Evolutionary conservation across 2,797 vertebrate genomes (phyloP).

Genomic region (Gambelia wislizenii): DNA sequence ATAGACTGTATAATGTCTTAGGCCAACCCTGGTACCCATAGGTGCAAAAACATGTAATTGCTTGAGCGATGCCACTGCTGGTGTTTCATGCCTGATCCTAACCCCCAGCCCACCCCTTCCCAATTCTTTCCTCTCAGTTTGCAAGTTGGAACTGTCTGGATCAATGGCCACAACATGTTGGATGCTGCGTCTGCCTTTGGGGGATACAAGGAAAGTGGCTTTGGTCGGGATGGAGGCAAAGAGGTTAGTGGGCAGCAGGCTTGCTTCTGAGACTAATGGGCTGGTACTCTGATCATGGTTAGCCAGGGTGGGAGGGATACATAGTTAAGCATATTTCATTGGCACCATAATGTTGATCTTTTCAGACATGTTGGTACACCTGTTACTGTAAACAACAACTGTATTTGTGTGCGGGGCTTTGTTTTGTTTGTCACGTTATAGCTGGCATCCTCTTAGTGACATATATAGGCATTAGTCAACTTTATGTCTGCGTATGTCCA

Average conservation of each 20-base stretch:
- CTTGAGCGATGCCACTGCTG: neutral
- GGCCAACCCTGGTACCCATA: neutral
- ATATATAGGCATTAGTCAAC: too few relatives aligned
- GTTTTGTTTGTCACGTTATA: too few relatives aligned
- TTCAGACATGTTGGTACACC: neutral
- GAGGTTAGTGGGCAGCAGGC: conserved; percentile 77
- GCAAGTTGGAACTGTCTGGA: conserved; percentile 86
- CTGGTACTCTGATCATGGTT: neutral
- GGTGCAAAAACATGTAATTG: neutral
- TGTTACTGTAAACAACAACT: neutral
- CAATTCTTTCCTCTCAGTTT: conserved; percentile 74
- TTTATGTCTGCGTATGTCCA: too few relatives aligned
- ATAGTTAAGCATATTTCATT: neutral
- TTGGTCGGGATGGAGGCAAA: conserved; percentile 85
- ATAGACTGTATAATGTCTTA: too few relatives aligned
- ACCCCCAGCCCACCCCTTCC: neutral
- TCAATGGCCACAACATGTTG: conserved; percentile 86
- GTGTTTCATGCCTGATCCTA: neutral
- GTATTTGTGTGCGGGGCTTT: neutral
- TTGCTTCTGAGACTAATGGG: neutral
- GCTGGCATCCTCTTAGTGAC: too few relatives aligned
- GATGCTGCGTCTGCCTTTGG: conserved; percentile 86
- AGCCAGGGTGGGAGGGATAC: too few relatives aligned
- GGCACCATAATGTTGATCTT: neutral
- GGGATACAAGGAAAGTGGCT: conserved; percentile 87